A percentile compares a stretch with the other conserved stretches of the same genome.
Evolutionary conservation across 2,113 vertebrate genomes (phyloP).

Genomic region (Pseudois nayaur): DNA sequence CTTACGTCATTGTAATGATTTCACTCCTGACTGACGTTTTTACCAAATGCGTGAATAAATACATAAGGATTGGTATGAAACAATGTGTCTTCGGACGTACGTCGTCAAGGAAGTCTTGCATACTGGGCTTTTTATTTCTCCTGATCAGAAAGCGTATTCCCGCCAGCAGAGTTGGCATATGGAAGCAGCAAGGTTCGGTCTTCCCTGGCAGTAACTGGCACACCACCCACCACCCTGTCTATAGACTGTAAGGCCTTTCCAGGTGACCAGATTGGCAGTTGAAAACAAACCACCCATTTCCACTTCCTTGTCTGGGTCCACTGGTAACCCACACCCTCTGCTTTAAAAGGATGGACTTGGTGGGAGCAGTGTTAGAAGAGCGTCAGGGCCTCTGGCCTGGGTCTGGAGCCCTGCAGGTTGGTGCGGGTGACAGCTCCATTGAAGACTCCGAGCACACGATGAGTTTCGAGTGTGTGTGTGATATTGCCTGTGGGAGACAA

Average conservation of each 20-base stretch:
- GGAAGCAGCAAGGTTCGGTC: background rate
- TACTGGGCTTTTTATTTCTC: background rate
- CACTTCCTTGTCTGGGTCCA: background rate
- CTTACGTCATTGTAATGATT: slow-evolving; percentile 55
- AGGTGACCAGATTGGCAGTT: background rate
- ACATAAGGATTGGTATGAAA: slow-evolving; percentile 60
- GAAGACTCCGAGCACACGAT: background rate
- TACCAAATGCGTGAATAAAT: slow-evolving; percentile 70
- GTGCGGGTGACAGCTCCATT: background rate
- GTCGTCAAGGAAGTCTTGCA: background rate
- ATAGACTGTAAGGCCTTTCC: background rate
- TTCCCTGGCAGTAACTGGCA: background rate
- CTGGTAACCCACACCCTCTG: background rate
- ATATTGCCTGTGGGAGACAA: background rate
- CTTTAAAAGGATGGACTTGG: background rate
- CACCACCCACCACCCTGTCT: background rate
- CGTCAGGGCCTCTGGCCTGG: background rate
- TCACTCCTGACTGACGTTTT: slow-evolving; percentile 63
- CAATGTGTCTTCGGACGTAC: background rate
- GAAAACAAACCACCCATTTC: background rate
- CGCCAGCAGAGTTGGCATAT: background rate
- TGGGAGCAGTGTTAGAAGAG: background rate
- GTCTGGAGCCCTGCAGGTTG: background rate
- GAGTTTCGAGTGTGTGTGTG: background rate
- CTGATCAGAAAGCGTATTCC: background rate